Base-by-base conservation (phyloP, 1,140 invertebrate species). In the Conopomorpha cramerella region DNA sequence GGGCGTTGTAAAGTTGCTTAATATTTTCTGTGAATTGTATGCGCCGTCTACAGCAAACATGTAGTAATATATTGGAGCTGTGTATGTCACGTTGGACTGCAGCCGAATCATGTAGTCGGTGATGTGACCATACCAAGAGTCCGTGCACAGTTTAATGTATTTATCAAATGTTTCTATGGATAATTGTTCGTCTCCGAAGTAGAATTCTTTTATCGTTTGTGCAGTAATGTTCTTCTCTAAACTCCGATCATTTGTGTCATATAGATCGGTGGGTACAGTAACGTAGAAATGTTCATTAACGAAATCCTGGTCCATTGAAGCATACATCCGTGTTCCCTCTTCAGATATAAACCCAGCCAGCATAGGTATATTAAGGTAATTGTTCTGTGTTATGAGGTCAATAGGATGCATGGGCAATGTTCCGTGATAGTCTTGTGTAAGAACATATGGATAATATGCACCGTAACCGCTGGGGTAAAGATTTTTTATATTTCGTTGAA, bases 391-490 rank as follows among this genome's bases (percentile, higher is more conserved):
- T 11, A 29, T 11, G 3, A 29, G 4, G 13, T 29, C 28, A 7
- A 29, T 10, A 7, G 28, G 28, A 29, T 29, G 4, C 11, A 7
- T 11, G 11, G 28, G 28, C 4, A 29, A 4, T 7, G 11, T 13
- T 29, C 10, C 10, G 3, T 4, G 4, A 10, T 7, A 4, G 11
- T 29, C 28, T n/a, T 11, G 8, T 29, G 28, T 29, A 29, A 29
- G 4, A n/a, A 11, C 4, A 11, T n/a, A 29, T 10, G 28, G 28
- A 11, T 29, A 29, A 11, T 29, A 29, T 11, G 4, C 10, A 37
- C 14, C 14, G 40, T 41, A 17, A 47, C 29, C 12, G 33, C 37
- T 35, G 15, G 41, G 26, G 36, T 39, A 48, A 55, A 39, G 47
- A 62, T 58, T 18, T 11, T 37, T 29, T 7, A 29, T 11, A 13